Conservation (phyloP, 2,888 invertebrate species). For the Acleris sparsana region DNA sequence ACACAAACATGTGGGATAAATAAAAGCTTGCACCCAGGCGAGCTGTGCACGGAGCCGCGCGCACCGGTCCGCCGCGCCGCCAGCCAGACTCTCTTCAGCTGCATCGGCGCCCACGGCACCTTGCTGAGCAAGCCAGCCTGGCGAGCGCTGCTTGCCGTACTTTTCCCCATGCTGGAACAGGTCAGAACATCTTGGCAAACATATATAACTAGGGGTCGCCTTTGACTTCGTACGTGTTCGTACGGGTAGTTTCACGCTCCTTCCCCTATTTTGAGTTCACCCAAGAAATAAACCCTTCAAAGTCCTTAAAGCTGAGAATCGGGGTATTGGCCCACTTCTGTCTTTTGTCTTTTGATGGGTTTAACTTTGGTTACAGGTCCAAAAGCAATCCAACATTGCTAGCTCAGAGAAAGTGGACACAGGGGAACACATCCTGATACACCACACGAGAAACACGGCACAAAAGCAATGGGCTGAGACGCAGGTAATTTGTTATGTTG, state of each 20-base stretch:
- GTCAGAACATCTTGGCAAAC: constrained; percentile 72
- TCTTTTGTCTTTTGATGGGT: not conserved
- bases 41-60: constrained; percentile 96
- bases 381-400: constrained; percentile 87
- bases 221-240: no score
- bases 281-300: no score
- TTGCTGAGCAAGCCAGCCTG: constrained; percentile 94
- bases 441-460: constrained; percentile 99
- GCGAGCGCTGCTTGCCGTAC: constrained; percentile 96
- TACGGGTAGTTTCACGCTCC: no score
- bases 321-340: no score
- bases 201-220: no score
- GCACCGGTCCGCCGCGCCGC: constrained; percentile 99
- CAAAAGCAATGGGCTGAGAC: constrained; percentile 99
- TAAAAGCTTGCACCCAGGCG: constrained; percentile 75
- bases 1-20: no score
- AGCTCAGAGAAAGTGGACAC: constrained; percentile 93
- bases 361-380: constrained; percentile 82
- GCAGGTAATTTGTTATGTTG: constrained; percentile 81
- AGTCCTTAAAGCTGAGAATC: no score
- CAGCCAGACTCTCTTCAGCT: constrained; percentile 98
- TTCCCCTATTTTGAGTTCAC: no score
- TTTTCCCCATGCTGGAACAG: constrained; percentile 97
- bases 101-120: constrained; percentile 97
- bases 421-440: constrained; percentile 97